Evolutionary conservation across 2,888 invertebrate genomes (phyloP).

Genomic region (Drosophila peninsularis): DNA sequence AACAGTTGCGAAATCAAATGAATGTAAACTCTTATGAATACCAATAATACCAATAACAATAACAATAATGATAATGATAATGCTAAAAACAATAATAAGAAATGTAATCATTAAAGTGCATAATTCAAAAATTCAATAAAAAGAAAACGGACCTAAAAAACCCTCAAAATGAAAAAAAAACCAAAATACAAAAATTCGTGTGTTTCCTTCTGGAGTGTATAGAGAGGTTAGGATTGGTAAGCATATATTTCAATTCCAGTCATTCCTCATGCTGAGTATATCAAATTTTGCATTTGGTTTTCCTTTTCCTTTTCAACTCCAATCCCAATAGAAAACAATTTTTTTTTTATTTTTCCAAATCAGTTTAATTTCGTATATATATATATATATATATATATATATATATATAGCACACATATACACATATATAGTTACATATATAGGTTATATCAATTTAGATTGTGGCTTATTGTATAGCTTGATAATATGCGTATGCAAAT

Average conservation of each 20-base stretch:
- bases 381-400: slow-evolving; percentile 15
- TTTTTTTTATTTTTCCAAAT: slow-evolving; percentile 28
- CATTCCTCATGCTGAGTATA: neutral
- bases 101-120: slow-evolving; percentile 31
- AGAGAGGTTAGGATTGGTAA: too few species aligned
- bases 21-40: slow-evolving; percentile 64
- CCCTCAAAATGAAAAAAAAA: slow-evolving; percentile 24
- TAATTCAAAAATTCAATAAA: slow-evolving; percentile 51
- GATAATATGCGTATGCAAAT: slow-evolving; percentile 17
- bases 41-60: slow-evolving; percentile 50
- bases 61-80: slow-evolving; percentile 34
- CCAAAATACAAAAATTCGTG: neutral
- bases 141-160: slow-evolving; percentile 38
- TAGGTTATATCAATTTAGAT: slow-evolving; percentile 29
- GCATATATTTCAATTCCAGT: neutral
- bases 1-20: slow-evolving; percentile 31
- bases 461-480: slow-evolving; percentile 39
- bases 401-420: slow-evolving; percentile 21
- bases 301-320: too few species aligned
- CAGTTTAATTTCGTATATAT: slow-evolving; percentile 42
- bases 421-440: slow-evolving; percentile 32
- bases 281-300: too few species aligned
- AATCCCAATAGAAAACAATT: neutral
- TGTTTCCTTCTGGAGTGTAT: neutral
- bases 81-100: slow-evolving; percentile 7